Percentiles rank a stretch among this genome's conserved stretches.
Conservation (phyloP, 2,888 invertebrate species). For the Mechanitis mazaeus region DNA sequence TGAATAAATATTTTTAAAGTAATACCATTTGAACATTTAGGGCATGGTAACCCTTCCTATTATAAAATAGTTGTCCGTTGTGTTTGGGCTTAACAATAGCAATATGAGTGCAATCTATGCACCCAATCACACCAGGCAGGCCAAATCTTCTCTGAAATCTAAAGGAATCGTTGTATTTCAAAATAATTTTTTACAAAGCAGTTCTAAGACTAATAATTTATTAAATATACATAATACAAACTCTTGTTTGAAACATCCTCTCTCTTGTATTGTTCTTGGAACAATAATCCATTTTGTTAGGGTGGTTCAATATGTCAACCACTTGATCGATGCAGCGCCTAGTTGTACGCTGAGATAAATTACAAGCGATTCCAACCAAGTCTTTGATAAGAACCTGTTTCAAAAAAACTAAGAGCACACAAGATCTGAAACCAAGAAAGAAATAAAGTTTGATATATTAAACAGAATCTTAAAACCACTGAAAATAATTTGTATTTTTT, state of each 20-base stretch:
- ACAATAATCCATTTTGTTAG: slow-evolving; percentile 18
- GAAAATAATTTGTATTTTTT: too few species aligned
- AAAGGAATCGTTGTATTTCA: neutral
- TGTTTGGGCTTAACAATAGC: slow-evolving; percentile 26
- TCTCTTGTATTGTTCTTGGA: slow-evolving; percentile 23
- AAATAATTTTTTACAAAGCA: too few species aligned
- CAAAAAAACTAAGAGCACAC: slow-evolving; percentile 26
- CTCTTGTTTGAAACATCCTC: slow-evolving; percentile 20
- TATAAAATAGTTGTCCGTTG: slow-evolving; percentile 30
- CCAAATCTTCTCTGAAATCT: slow-evolving; percentile 28
- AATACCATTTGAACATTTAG: slow-evolving; percentile 29
- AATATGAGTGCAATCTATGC: slow-evolving; percentile 31
- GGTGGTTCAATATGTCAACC: slow-evolving; percentile 18
- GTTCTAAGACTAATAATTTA: too few species aligned
- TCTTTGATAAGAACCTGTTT: slow-evolving; percentile 21
- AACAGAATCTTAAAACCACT: slow-evolving; percentile 15
- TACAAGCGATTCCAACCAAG: slow-evolving; percentile 23
- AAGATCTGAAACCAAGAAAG: slow-evolving; percentile 16
- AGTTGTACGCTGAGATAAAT: slow-evolving; percentile 26
- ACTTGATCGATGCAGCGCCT: slow-evolving; percentile 29
- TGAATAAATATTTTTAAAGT: neutral
- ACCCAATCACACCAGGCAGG: slow-evolving; percentile 27
- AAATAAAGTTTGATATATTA: neutral
- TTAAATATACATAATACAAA: slow-evolving; percentile 8
- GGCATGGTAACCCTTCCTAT: neutral